Percentiles rank a stretch among this genome's conserved stretches.
Conservation (phyloP, 2,797 vertebrate species). For the Numenius phaeopus region DNA sequence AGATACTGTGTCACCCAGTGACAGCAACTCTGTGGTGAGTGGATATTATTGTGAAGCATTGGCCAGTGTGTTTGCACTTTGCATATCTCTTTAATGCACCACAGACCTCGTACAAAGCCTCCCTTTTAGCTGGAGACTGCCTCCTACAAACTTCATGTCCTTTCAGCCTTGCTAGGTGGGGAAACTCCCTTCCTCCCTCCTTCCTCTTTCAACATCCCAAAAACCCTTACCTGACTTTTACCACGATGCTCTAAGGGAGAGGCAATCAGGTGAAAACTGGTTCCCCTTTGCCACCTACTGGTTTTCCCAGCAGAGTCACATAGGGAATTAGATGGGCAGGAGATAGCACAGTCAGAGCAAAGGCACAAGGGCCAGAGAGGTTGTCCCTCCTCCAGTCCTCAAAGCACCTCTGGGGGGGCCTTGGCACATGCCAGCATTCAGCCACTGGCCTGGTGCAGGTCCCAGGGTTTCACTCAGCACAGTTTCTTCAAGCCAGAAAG, state of each 20-base stretch:
- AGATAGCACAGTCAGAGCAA: not conserved
- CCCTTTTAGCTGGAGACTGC: not conserved
- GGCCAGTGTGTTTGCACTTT: not conserved
- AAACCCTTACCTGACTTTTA: not conserved
- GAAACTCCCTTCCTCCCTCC: not conserved
- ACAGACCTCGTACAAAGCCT: not conserved
- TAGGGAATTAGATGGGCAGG: not conserved
- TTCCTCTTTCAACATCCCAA: not conserved
- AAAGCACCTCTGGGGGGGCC: not conserved
- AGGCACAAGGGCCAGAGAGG: not conserved
- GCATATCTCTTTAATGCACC: not conserved
- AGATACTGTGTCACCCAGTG: not conserved
- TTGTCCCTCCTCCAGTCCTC: not conserved
- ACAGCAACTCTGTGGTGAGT: not conserved
- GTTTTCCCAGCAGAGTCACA: not conserved
- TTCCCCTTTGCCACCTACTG: not conserved
- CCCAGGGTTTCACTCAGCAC: not conserved
- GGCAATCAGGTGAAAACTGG: not conserved
- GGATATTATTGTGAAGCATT: not conserved
- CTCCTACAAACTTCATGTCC: not conserved
- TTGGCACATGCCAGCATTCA: not conserved
- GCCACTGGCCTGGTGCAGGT: not conserved
- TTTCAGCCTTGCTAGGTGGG: not conserved
- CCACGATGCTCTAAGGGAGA: not conserved
- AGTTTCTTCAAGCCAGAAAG: not conserved